Base-by-base conservation (phyloP, 2,113 vertebrate species). In the Oxygymnocypris stewartii region DNA sequence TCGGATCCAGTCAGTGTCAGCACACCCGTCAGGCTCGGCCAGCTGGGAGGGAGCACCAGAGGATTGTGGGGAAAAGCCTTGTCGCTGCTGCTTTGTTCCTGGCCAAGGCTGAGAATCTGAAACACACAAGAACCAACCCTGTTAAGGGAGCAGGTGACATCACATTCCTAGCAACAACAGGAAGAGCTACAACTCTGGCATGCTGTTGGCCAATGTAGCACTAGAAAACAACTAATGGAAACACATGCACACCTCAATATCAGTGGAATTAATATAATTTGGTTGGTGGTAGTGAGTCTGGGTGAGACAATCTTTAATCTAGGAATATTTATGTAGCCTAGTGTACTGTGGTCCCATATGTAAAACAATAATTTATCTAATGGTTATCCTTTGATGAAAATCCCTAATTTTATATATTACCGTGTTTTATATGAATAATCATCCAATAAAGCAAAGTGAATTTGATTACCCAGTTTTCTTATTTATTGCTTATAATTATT, bases 151-250 rank as follows among this genome's bases (percentile, higher is more conserved):
- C 40, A 81, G 37, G 54, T 92, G 90, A 92, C 88, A 90, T 92
- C 88, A 94, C 79, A 37, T 69, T 89, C 86, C 84, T 86, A 89
- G 88, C 88, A 93, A 92, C 90, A 90, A 84, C 77, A 91, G 63
- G 59, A 88, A 90, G 83, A 90, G 76, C 76, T 71, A 28, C 6
- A 40, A 80, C 44, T 23, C 44, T 42, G 23, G n/a, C 6, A 25
- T 61, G 57, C 78, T 25, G 76, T 67, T 86, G 83, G 71, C 79
- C 54, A 73, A 31, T 79, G 42, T 79, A 40, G 16, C 35, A 88
- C 6, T 12, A 42, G 73, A 74, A 47, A 73, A 67, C 79, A 77
- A 71, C 63, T 23, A 42, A 75, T 25, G 61, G 31, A 85, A 65
- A 78, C 79, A 76, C 16, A 49, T 37, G 54, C 47, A 76, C 35